Percentiles rank a stretch among this genome's conserved stretches.
phyloP scores from a whole-genome alignment of 2,797 vertebrate genomes.

The Clarias laeviceps region DNA sequence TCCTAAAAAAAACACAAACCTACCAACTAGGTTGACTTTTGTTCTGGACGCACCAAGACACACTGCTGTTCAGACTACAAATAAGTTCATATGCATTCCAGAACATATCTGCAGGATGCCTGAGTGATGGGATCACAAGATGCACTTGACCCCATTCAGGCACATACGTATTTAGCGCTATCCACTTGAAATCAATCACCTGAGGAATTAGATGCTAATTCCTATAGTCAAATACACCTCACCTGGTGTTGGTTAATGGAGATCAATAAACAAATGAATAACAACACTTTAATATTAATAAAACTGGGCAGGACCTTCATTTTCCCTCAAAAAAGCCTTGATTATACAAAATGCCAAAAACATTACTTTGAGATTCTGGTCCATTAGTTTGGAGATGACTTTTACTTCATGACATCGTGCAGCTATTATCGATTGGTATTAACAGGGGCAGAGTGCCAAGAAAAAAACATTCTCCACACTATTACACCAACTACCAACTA shows the following conservation, averaged over 20 bases:
- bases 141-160: neutral
- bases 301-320: no score
- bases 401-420: no score
- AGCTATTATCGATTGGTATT: no score
- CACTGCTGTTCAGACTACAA: neutral
- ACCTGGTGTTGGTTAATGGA: neutral
- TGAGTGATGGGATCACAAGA: slow-evolving; percentile 1
- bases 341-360: no score
- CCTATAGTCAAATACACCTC: neutral
- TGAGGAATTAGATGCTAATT: neutral
- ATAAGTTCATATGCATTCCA: neutral
- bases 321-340: no score
- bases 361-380: no score
- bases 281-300: no score
- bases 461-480: no score
- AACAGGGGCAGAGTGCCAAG: no score
- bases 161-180: neutral
- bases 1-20: neutral
- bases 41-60: neutral
- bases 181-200: neutral
- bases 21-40: neutral
- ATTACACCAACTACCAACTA: no score
- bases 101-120: neutral
- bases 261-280: no score
- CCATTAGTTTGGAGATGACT: no score